phyloP scores from a whole-genome alignment of 1,140 invertebrate species.

The Wiebesia pumilae region DNA sequence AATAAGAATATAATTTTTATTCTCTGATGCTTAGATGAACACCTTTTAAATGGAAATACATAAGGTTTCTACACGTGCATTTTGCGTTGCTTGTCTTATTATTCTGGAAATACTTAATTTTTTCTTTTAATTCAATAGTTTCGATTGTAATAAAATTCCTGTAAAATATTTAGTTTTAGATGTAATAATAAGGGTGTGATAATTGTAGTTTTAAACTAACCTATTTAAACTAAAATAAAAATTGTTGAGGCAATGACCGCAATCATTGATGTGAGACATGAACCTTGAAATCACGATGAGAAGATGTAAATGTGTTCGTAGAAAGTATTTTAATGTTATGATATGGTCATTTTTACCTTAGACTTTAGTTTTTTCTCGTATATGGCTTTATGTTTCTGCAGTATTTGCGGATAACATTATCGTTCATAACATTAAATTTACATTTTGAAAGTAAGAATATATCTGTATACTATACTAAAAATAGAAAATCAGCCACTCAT shows the following conservation, averaged over 20 bases:
- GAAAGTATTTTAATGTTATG: neutral
- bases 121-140: neutral
- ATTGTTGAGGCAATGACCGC: neutral
- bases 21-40: neutral
- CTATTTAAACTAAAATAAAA: too few species aligned
- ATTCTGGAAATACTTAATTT: conserved; percentile 30
- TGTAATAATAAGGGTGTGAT: too few species aligned
- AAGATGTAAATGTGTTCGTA: neutral
- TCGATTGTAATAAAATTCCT: too few species aligned
- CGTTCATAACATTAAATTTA: neutral
- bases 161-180: too few species aligned
- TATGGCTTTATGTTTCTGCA: neutral
- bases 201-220: too few species aligned
- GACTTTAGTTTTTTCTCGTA: neutral
- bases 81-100: conserved; percentile 15
- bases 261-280: neutral
- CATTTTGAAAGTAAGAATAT: too few species aligned
- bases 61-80: conserved; percentile 35
- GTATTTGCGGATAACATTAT: neutral
- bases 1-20: conserved; percentile 14
- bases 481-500: too few species aligned
- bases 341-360: neutral
- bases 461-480: too few species aligned
- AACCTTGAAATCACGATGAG: neutral
- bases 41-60: conserved; percentile 21